Evolutionary conservation across 2,113 vertebrate genomes (phyloP), one percentile per base, ranked within the genome.

Genomic region (Heterotilapia buettikoferi): DNA sequence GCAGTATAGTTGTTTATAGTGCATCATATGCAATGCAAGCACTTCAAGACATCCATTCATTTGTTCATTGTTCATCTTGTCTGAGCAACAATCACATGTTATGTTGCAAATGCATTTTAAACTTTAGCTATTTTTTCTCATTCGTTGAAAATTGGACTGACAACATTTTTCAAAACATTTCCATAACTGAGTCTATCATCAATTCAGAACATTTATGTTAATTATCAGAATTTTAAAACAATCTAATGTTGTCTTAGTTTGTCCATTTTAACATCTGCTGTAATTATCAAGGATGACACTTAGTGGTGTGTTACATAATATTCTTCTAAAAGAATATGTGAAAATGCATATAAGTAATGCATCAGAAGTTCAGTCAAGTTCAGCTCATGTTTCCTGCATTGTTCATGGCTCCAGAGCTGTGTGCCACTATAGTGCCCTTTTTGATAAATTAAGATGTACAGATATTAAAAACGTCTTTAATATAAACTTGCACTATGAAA

Each of bases 301-400:
- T 19, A 47, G 68, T 43, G 63, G 7, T 24, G n/a, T 71, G n/a
- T 73, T 45, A 1, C 6, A 45, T 45, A 11, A 26, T 45, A 11
- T 26, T 73, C 68, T 73, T 73, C 13, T 26, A 45, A 2, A 38
- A 8, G 1, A 26, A 26, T 18, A 0, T 45, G 21, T 26, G n/a
- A 24, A 71, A 24, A 43, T 40, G 11, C 63, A 63, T 63, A 33
- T 11, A 19, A 63, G 31, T 63, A n/a, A 12, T 63, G 9, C 61
- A 66, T 66, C 61, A 66, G 31, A 66, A 12, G 61, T 66, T 63
- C 31, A 63, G 9, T 63, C 31, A 1, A n/a, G 61, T 66, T 3
- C 98, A 18, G 40, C 2, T 1, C 5, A 6, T 26, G 40, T 18
- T 4, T 68, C 36, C 19, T 68, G 63, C 63, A 40, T 73, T 45